Evolutionary conservation across 2,797 vertebrate genomes (phyloP).

Genomic region (Enteromius afrohamiltoni): DNA sequence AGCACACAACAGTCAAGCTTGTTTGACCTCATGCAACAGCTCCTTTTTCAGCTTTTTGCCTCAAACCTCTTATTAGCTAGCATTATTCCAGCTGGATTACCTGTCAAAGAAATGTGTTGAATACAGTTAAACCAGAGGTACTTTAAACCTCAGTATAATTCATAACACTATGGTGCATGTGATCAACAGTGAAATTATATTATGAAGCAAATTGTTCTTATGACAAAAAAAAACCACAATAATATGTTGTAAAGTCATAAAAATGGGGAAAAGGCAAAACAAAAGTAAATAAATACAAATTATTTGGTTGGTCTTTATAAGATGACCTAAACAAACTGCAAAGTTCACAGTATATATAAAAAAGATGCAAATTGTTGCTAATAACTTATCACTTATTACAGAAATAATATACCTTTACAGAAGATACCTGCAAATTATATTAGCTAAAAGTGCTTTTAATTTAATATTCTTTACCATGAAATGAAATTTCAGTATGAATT

Average conservation of each 20-base stretch:
- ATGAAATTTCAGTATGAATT: neutral
- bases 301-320: neutral
- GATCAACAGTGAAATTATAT: neutral
- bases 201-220: neutral
- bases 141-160: neutral
- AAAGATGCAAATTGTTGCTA: no score
- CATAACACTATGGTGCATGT: neutral
- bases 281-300: neutral
- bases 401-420: neutral
- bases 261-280: neutral
- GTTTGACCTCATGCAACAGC: neutral
- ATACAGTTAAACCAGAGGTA: neutral
- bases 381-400: neutral
- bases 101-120: neutral
- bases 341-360: neutral
- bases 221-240: neutral
- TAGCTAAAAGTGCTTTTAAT: neutral
- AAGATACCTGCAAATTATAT: neutral
- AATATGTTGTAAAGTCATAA: neutral
- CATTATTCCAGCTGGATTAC: neutral
- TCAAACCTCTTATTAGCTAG: neutral
- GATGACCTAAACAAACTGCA: neutral
- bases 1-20: neutral
- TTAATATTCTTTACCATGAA: neutral
- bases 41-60: neutral